Evolutionary conservation across 2,113 vertebrate genomes (phyloP).

Genomic region (Takifugu bimaculatus): DNA sequence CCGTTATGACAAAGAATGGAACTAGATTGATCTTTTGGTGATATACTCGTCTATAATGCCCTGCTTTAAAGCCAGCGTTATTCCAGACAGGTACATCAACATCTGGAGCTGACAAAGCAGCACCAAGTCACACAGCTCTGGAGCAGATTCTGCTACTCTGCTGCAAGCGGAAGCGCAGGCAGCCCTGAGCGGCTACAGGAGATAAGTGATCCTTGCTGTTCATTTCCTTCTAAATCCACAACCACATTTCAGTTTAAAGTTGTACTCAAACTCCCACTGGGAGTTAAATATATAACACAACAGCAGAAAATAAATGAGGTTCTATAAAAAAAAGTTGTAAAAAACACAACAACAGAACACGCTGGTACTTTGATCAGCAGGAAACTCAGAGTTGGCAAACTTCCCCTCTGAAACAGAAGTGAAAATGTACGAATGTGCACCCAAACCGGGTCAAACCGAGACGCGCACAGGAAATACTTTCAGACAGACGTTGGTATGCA

Average conservation of each 20-base stretch:
- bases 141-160: too few relatives aligned
- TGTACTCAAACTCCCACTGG: background rate
- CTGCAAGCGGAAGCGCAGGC: too few relatives aligned
- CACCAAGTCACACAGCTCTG: background rate
- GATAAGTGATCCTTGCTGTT: background rate
- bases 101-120: background rate
- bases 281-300: background rate
- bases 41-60: too few relatives aligned
- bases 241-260: background rate
- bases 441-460: conserved; percentile 46
- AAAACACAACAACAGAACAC: too few relatives aligned
- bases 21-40: too few relatives aligned
- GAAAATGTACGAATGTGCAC: conserved; percentile 54
- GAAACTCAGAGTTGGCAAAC: conserved; percentile 26
- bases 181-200: too few relatives aligned
- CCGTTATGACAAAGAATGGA: too few relatives aligned
- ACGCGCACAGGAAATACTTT: conserved; percentile 4
- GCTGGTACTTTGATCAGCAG: background rate
- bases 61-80: too few relatives aligned
- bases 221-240: background rate
- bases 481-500: conserved; percentile 4
- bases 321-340: background rate
- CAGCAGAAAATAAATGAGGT: background rate
- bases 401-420: conserved; percentile 52
- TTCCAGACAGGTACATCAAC: background rate